A percentile compares a stretch with the other conserved stretches of the same genome.
Conservation (phyloP, 2,113 vertebrate genomes). For the Corapipo altera region DNA sequence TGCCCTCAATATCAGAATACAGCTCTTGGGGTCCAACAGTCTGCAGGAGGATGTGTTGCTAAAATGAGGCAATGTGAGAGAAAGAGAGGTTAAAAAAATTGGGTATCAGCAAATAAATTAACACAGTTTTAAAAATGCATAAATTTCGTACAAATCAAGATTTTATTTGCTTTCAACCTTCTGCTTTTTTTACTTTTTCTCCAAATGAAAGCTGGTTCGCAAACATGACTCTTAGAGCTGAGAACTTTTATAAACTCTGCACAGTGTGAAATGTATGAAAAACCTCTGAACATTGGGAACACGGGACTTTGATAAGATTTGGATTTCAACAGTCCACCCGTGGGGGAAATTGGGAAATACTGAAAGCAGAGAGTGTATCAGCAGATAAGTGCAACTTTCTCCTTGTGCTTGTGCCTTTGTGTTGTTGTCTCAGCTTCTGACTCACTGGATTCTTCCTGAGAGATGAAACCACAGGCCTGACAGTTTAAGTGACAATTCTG, state of each 20-base stretch:
- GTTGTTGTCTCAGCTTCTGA: conserved; percentile 11
- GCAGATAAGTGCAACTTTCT: conserved; percentile 4
- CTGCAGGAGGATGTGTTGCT: not conserved
- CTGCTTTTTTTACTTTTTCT: not conserved
- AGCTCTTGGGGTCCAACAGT: not conserved
- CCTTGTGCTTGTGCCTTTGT: not conserved
- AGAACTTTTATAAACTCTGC: not conserved
- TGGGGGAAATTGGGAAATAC: conserved; percentile 22
- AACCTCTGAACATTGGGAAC: not conserved
- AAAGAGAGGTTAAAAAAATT: not conserved
- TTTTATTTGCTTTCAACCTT: not conserved
- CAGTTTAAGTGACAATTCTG: not conserved
- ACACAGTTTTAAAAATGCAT: not conserved
- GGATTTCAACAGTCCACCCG: not conserved
- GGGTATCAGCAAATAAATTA: not conserved
- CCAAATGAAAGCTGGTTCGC: not conserved
- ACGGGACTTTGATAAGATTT: not conserved
- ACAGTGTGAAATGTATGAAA: not conserved
- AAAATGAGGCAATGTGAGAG: not conserved
- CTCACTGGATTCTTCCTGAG: conserved; percentile 29
- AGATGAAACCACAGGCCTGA: not conserved
- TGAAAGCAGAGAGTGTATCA: not conserved
- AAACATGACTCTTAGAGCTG: not conserved
- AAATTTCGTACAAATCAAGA: not conserved
- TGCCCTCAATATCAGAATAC: not conserved